These are phyloP conservation scores for Falco punctatus DNA, from an alignment of 2,113 vertebrate genomes.

Conservation along the genomic window DNA sequence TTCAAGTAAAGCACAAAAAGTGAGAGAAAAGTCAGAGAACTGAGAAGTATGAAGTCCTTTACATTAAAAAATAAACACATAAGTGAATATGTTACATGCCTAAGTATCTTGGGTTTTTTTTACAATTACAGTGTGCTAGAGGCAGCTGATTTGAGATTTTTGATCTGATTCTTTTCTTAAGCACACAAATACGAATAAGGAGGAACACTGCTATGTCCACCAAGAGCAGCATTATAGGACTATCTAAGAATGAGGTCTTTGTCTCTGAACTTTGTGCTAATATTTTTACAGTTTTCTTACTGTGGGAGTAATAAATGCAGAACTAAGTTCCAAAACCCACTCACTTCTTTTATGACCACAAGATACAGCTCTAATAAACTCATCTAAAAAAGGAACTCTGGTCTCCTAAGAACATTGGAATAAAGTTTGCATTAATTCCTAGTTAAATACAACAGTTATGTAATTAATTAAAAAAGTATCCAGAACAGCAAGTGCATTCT, in stretches of 20 bases:
- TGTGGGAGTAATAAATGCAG: not conserved
- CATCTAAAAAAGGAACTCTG: not conserved
- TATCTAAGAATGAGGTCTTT: not conserved
- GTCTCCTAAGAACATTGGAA: not conserved
- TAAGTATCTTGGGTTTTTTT: not conserved
- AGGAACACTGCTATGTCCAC: not conserved
- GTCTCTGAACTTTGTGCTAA: not conserved
- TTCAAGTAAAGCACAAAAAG: not conserved
- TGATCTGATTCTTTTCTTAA: not conserved
- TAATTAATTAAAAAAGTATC: not conserved
- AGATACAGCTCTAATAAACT: not conserved
- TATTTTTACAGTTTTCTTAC: slow-evolving; percentile 4
- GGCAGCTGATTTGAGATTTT: not conserved
- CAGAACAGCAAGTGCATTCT: not conserved
- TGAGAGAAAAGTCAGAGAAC: not conserved
- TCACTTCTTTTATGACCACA: not conserved
- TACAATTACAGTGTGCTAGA: not conserved
- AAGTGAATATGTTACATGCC: not conserved
- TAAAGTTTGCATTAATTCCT: not conserved
- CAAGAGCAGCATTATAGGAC: not conserved
- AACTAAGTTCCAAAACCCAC: not conserved
- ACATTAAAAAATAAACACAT: not conserved
- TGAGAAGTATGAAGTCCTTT: not conserved
- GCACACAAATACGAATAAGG: not conserved
- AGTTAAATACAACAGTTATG: not conserved